These are phyloP conservation scores for Fopius arisanus DNA, from an alignment of 1,140 invertebrate species.

Conservation along the genomic window DNA sequence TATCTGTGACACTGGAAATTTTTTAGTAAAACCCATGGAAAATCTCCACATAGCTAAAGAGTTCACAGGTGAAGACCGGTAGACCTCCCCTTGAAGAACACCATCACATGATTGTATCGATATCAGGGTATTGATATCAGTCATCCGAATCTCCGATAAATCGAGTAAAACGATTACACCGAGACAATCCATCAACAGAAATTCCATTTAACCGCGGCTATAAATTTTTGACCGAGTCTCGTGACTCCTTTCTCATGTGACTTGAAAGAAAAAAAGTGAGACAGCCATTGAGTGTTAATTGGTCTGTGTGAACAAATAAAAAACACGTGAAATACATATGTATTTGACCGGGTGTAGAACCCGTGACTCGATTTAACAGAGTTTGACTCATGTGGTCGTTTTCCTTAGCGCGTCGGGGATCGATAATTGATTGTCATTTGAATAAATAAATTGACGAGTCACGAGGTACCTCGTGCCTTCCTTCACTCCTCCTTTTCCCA, in stretches of 20 bases:
- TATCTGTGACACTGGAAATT: not conserved
- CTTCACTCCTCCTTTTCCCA: not conserved
- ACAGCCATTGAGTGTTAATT: not conserved
- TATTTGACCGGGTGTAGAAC: not conserved
- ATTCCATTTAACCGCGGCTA: not conserved
- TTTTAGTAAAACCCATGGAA: too few species aligned
- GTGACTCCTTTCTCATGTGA: not conserved
- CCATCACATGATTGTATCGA: not conserved
- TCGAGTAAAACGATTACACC: not conserved
- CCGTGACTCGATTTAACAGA: not conserved
- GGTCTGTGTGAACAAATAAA: not conserved
- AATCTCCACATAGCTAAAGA: too few species aligned
- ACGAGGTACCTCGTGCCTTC: not conserved
- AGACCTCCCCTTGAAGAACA: too few species aligned
- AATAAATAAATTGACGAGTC: not conserved
- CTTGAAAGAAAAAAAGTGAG: not conserved
- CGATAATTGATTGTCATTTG: slow-evolving; percentile 1
- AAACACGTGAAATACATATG: not conserved
- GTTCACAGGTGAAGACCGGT: too few species aligned
- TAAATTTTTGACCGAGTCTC: not conserved
- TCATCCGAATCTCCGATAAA: not conserved
- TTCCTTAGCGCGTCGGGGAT: not conserved
- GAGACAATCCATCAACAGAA: not conserved
- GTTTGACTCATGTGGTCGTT: not conserved
- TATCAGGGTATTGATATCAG: slow-evolving; percentile 49